These are phyloP conservation scores for Plectus sambesii DNA, from an alignment of 1,140 invertebrate genomes.

Conservation along the genomic window DNA sequence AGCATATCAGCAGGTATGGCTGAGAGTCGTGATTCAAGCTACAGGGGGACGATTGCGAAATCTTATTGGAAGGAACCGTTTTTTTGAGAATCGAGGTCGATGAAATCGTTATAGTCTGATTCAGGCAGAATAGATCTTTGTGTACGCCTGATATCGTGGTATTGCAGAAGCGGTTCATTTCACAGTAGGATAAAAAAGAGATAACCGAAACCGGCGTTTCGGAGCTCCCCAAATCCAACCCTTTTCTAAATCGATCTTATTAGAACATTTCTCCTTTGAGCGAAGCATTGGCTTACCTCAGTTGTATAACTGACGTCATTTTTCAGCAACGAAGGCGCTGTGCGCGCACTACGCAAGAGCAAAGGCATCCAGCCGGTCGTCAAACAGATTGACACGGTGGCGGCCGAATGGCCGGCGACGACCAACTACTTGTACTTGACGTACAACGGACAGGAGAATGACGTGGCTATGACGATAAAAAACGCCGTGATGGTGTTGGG, in stretches of 20 bases:
- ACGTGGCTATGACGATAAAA: constrained; percentile 67
- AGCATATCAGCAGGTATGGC: constrained; percentile 71
- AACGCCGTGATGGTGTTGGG: constrained; percentile 53
- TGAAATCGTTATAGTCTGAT: too few relatives aligned
- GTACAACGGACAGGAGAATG: constrained; percentile 77
- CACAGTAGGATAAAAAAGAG: too few relatives aligned
- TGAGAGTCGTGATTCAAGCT: constrained; percentile 63
- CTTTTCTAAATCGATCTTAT: not conserved
- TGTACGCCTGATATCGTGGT: too few relatives aligned
- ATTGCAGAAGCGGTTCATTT: too few relatives aligned
- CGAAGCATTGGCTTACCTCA: constrained; percentile 91
- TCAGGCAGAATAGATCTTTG: too few relatives aligned
- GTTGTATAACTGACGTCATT: constrained; percentile 65
- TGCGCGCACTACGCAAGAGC: constrained; percentile 47
- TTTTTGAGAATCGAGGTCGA: too few relatives aligned
- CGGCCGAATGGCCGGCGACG: constrained; percentile 93
- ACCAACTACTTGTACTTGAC: constrained; percentile 97
- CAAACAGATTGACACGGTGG: constrained; percentile 98
- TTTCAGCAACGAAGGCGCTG: constrained; percentile 55
- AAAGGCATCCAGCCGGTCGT: constrained; percentile 65
- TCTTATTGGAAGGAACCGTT: too few relatives aligned
- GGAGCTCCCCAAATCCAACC: not conserved
- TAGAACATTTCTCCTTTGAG: not conserved
- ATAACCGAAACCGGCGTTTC: not conserved
- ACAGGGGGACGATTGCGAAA: constrained; percentile 61